Conservation (phyloP, 2,113 vertebrate species). For the Phylloscopus whistleri region DNA sequence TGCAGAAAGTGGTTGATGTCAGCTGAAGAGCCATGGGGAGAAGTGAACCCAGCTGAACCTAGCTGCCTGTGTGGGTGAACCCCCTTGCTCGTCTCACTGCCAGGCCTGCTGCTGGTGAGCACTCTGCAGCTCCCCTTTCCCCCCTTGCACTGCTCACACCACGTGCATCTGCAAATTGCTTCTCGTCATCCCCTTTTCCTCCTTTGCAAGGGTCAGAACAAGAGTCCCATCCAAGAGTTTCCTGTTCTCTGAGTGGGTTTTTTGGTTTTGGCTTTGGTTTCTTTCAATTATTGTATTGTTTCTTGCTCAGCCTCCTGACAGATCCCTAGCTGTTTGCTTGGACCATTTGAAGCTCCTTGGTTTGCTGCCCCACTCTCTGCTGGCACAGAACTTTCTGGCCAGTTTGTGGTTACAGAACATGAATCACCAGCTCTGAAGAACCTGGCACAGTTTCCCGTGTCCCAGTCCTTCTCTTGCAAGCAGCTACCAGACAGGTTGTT, state of each 20-base stretch:
- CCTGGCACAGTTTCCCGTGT: rapidly evolving
- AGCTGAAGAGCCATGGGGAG: background rate
- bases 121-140: background rate
- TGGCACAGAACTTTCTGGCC: background rate
- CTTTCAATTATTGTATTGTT: background rate
- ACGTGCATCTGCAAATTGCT: background rate
- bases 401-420: background rate
- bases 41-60: background rate
- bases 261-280: background rate
- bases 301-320: background rate
- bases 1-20: background rate
- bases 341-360: background rate
- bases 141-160: background rate
- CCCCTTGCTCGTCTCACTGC: rapidly evolving
- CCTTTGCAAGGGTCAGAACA: background rate
- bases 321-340: background rate
- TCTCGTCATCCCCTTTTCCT: background rate
- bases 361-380: background rate
- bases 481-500: background rate
- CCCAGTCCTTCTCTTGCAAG: background rate
- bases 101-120: background rate
- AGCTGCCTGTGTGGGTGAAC: background rate
- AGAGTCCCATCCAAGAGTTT: background rate
- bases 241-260: background rate
- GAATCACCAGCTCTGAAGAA: background rate